A percentile compares a stretch with the other conserved stretches of the same genome.
These are phyloP conservation scores for Papilio glaucus DNA, from an alignment of 1,140 invertebrate species.

Conservation along the genomic window DNA sequence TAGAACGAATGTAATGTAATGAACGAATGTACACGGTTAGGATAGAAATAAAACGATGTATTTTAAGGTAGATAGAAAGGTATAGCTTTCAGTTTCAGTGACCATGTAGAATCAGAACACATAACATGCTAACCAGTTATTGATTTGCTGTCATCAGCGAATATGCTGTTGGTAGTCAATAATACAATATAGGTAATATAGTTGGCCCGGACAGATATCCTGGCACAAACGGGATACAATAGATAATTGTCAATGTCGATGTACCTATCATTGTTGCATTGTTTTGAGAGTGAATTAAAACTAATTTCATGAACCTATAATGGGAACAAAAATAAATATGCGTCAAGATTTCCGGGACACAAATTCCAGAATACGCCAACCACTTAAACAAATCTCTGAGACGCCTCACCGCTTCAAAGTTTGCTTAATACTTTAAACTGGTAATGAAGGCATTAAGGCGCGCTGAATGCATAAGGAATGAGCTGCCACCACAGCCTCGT, in stretches of 20 bases:
- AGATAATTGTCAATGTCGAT: too few relatives aligned
- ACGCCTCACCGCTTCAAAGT: constrained; percentile 70
- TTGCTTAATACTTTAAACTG: constrained; percentile 82
- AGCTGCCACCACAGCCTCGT: constrained; percentile 64
- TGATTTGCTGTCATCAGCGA: too few relatives aligned
- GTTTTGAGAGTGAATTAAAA: too few relatives aligned
- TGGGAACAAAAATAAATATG: constrained; percentile 44
- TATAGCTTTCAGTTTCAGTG: too few relatives aligned
- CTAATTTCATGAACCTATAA: too few relatives aligned
- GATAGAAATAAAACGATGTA: neutral
- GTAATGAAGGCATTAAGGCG: constrained; percentile 80
- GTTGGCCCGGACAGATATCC: too few relatives aligned
- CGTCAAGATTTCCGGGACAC: constrained; percentile 44
- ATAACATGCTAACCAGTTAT: too few relatives aligned
- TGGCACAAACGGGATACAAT: too few relatives aligned
- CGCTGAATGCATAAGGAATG: constrained; percentile 81
- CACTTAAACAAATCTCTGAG: constrained; percentile 72
- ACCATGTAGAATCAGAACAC: too few relatives aligned
- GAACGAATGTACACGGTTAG: neutral
- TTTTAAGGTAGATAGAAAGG: neutral
- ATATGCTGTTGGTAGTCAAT: too few relatives aligned
- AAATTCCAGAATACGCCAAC: constrained; percentile 46
- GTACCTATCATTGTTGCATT: too few relatives aligned
- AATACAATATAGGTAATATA: too few relatives aligned
- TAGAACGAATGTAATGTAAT: constrained; percentile 14